Percentiles rank a stretch among this genome's conserved stretches.
Evolutionary conservation across 1,140 invertebrate species (phyloP).

Genomic region (Rhizoglyphus robini): DNA sequence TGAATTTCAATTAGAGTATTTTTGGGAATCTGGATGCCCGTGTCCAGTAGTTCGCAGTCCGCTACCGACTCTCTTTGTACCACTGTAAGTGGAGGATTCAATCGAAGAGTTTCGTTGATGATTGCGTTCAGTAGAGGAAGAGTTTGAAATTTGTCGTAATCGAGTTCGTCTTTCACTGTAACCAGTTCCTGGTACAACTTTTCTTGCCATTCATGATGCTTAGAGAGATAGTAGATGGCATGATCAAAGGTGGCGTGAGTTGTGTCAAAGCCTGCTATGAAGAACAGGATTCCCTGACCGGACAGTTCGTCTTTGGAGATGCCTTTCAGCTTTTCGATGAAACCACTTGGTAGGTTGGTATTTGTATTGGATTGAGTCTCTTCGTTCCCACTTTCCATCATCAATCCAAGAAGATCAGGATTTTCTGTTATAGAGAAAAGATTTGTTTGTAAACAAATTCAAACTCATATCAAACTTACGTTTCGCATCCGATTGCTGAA

Average conservation of each 20-base stretch:
- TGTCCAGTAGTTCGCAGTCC: neutral
- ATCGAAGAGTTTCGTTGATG: too few species aligned
- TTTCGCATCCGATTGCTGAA: neutral
- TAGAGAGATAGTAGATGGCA: constrained; percentile 43
- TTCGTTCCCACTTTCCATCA: neutral
- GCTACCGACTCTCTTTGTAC: neutral
- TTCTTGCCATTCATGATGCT: constrained; percentile 42
- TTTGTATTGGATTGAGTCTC: neutral
- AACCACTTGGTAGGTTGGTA: too few species aligned
- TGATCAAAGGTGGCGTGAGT: constrained; percentile 39
- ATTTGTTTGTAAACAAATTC: neutral
- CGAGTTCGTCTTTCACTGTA: too few species aligned
- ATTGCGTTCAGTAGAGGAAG: neutral
- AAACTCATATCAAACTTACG: neutral
- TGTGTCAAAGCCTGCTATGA: constrained; percentile 51
- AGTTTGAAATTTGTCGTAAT: too few species aligned
- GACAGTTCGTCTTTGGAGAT: constrained; percentile 39
- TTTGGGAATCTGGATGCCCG: neutral
- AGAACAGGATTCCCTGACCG: constrained; percentile 48
- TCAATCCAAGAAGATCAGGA: too few species aligned
- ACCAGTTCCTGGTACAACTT: constrained; percentile 43
- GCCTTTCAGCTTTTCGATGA: neutral
- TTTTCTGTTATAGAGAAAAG: neutral
- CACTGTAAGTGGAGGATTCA: neutral
- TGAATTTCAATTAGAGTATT: neutral